phyloP scores from a whole-genome alignment of 2,888 invertebrate genomes.

The Liopterus haemorrhoidalis region DNA sequence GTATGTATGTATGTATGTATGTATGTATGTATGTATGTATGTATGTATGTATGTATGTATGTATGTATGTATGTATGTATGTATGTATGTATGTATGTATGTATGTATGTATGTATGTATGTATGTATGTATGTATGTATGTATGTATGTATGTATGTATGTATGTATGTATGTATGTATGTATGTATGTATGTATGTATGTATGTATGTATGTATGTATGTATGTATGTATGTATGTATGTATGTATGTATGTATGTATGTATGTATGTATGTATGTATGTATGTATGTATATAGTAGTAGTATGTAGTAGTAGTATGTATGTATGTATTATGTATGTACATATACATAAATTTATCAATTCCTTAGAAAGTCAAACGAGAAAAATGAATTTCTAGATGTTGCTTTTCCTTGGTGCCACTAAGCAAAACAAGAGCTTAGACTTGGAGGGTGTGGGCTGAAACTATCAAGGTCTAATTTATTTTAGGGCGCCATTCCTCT shows the following conservation, averaged over 20 bases:
- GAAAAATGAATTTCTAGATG: too few species aligned
- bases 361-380: too few species aligned
- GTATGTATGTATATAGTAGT: constrained; percentile 7
- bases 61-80: constrained; percentile 5
- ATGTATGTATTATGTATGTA: too few species aligned
- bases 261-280: constrained; percentile 17
- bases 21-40: constrained; percentile 5
- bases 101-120: constrained; percentile 18
- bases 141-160: constrained; percentile 5
- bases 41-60: constrained; percentile 1
- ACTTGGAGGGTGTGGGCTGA: too few species aligned
- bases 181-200: constrained; percentile 21
- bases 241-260: constrained; percentile 19
- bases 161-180: constrained; percentile 16
- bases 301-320: too few species aligned
- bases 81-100: constrained; percentile 14
- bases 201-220: constrained; percentile 18
- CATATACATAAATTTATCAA: too few species aligned
- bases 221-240: constrained; percentile 20
- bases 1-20: constrained; percentile 6
- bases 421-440: too few species aligned
- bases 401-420: too few species aligned
- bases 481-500: too few species aligned
- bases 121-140: constrained; percentile 3
- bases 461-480: too few species aligned